Base-by-base conservation (phyloP, 1,140 invertebrate species). In the Macrosteles quadrilineatus region DNA sequence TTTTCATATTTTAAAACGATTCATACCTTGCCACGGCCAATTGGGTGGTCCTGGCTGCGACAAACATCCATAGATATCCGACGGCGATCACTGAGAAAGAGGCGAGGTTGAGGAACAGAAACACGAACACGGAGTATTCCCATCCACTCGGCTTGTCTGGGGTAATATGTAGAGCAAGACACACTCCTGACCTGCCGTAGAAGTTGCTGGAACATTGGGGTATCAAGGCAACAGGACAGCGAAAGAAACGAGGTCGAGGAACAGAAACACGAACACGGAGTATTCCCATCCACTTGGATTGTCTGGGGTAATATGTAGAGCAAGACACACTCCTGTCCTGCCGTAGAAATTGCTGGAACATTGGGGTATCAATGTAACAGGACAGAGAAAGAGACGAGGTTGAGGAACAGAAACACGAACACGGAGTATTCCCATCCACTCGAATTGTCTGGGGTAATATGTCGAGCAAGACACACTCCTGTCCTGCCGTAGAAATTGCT, bases 121-220 rank as follows among this genome's bases (percentile, higher is more conserved):
- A 87, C 4, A 87, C 78, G 72, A 83, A 83, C 12, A 86, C 83
- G 0, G 86, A 85, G 74, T 86, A 87, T 74, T 87, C 83, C 86
- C 86, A 87, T n/a, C 85, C 86, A 64, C 76, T 81, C 0, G 82
- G 83, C 67, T 82, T 81, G 59, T 82, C 82, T 11, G 81, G 80
- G 1, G 84, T 87, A 47, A 87, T 85, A 73, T 87, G 86, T 19
- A 87, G 77, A 0, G 85, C 84, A 32, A 87, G 78, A 73, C 86
- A 87, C 1, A 87, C 85, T 0, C 85, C 85, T 0, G 85, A 87
- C 25, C 86, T 77, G 0, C 85, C 85, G 71, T 87, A 87, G 75
- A 87, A 87, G 73, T 85, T 82, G 67, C 77, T 79, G 64, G 11
- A 73, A 74, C 53, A n/a, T n/a, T n/a, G n/a, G n/a, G n/a, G n/a